Evolutionary conservation across 2,113 vertebrate genomes (phyloP).

Genomic region (Dendrocopos noguchii): DNA sequence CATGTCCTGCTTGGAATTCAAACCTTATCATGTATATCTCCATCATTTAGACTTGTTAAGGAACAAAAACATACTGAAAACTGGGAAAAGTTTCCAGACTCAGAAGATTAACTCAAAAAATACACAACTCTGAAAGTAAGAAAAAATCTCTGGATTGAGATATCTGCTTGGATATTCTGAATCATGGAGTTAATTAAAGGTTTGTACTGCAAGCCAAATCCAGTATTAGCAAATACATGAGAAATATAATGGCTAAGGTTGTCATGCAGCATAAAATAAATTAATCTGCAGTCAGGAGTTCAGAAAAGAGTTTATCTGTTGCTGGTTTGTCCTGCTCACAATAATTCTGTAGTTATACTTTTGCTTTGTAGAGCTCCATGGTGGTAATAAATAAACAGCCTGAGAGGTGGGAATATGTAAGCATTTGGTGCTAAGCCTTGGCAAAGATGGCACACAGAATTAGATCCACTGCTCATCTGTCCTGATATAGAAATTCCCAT

Average conservation of each 20-base stretch:
- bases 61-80: not conserved
- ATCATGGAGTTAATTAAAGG: not conserved
- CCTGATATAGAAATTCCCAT: not conserved
- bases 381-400: conserved; percentile 12
- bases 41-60: not conserved
- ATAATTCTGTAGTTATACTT: not conserved
- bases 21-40: not conserved
- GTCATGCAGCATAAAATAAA: not conserved
- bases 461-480: conserved; percentile 33
- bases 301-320: not conserved
- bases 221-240: not conserved
- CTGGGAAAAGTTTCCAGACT: not conserved
- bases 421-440: conserved; percentile 38
- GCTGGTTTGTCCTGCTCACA: not conserved
- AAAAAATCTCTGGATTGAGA: not conserved
- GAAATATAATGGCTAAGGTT: not conserved
- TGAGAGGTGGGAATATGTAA: conserved; percentile 51
- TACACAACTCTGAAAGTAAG: not conserved
- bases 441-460: not conserved
- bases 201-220: not conserved
- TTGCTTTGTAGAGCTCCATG: not conserved
- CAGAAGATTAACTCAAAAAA: not conserved
- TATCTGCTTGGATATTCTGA: not conserved
- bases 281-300: not conserved
- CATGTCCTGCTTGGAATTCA: not conserved